phyloP scores from a whole-genome alignment of 2,888 invertebrate genomes.

The Macrostomum cliftonense region DNA sequence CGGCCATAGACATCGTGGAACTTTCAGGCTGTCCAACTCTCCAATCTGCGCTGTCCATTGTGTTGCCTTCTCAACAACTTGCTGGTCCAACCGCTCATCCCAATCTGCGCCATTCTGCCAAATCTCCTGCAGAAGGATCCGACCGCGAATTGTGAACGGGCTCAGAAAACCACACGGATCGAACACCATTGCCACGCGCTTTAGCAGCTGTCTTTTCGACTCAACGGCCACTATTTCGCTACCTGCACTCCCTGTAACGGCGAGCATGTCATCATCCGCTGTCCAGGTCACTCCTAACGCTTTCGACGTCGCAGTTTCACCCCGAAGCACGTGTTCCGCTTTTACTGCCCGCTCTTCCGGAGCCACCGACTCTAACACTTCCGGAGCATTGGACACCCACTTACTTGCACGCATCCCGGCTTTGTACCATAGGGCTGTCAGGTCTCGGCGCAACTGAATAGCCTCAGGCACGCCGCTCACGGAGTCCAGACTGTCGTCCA shows the following conservation, averaged over 20 bases:
- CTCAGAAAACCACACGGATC: slow-evolving; percentile 2
- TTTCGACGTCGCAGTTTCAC: slow-evolving; percentile 4
- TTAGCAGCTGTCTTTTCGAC: neutral
- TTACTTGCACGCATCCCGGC: slow-evolving; percentile 9
- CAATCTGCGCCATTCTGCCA: slow-evolving; percentile 7
- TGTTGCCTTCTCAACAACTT: neutral
- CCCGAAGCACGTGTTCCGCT: neutral
- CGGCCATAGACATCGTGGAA: slow-evolving; percentile 2
- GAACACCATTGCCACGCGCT: slow-evolving; percentile 1
- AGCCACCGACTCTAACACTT: neutral
- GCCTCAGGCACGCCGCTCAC: too few species aligned
- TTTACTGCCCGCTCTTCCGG: too few species aligned
- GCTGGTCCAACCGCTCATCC: slow-evolving; percentile 4
- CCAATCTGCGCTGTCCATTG: slow-evolving; percentile 4
- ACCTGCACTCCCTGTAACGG: neutral
- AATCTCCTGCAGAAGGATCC: slow-evolving; percentile 7
- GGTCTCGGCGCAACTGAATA: too few species aligned
- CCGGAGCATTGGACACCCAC: slow-evolving; percentile 5
- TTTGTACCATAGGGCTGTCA: neutral
- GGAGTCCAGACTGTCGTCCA: too few species aligned
- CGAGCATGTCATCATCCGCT: slow-evolving; percentile 2
- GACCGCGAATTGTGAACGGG: slow-evolving; percentile 3
- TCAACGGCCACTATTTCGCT: too few species aligned
- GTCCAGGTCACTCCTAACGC: slow-evolving; percentile 8
- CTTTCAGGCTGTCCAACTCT: neutral